Percentiles rank a stretch among this genome's conserved stretches.
Conservation (phyloP, 2,888 invertebrate species). For the Andrena camellia region DNA sequence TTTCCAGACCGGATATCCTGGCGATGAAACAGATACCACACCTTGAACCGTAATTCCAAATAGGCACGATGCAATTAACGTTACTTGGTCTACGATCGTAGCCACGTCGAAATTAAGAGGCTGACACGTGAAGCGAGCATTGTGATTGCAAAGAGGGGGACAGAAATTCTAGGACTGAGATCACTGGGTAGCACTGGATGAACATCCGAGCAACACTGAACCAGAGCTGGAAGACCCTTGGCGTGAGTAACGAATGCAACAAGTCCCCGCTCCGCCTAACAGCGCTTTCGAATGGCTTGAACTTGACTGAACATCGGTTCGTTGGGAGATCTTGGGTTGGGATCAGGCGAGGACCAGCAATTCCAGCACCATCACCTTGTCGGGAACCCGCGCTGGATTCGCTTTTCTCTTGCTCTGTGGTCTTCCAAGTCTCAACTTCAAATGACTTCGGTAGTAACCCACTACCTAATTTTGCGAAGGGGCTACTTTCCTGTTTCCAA, state of each 20-base stretch:
- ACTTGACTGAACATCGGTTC: conserved; percentile 64
- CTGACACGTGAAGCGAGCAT: too few species aligned
- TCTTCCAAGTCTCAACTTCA: too few species aligned
- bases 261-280: background rate
- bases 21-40: background rate
- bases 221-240: background rate
- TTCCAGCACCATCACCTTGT: conserved; percentile 31
- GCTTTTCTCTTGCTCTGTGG: background rate
- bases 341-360: conserved; percentile 42
- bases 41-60: background rate
- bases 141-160: background rate
- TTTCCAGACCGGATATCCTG: background rate
- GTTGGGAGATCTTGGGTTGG: conserved; percentile 18
- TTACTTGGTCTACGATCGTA: background rate
- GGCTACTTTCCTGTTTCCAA: too few species aligned
- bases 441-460: too few species aligned
- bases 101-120: background rate
- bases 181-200: background rate
- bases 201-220: background rate
- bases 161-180: background rate
- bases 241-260: background rate
- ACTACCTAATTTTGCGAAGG: too few species aligned
- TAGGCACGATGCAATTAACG: background rate
- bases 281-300: conserved; percentile 57
- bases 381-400: background rate